phyloP scores from a whole-genome alignment of 2,113 vertebrate species.

The Oreochromis spilurus region DNA sequence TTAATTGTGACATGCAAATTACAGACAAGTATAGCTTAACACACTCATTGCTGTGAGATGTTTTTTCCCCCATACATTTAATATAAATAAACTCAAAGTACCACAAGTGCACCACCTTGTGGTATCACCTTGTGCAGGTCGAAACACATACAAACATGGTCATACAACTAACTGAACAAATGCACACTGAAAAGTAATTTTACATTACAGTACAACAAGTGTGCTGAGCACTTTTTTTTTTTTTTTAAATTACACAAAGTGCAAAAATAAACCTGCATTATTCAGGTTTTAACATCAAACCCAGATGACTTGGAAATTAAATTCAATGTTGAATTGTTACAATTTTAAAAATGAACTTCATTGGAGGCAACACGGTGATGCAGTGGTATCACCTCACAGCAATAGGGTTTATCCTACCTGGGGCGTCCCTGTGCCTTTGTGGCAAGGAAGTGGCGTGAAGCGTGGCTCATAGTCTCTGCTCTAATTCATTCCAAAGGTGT shows the following conservation, averaged over 20 bases:
- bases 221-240: slow-evolving; percentile 9
- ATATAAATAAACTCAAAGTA: background rate
- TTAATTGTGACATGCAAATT: slow-evolving; percentile 8
- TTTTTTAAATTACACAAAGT: background rate
- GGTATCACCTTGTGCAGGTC: background rate
- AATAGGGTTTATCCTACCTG: background rate
- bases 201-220: slow-evolving; percentile 30
- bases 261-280: background rate
- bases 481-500: background rate
- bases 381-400: background rate
- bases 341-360: background rate
- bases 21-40: slow-evolving; percentile 7
- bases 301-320: background rate
- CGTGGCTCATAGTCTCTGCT: background rate
- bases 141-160: background rate
- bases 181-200: background rate
- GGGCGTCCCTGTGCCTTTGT: accelerated
- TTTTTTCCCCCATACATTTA: accelerated
- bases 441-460: accelerated
- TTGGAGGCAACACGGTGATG: background rate
- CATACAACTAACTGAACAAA: slow-evolving; percentile 5
- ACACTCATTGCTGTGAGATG: background rate
- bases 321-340: background rate
- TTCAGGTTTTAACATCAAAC: background rate
- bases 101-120: background rate